A percentile compares a stretch with the other conserved stretches of the same genome.
Conservation (phyloP, 2,888 invertebrate genomes). For the Lysandra coridon region DNA sequence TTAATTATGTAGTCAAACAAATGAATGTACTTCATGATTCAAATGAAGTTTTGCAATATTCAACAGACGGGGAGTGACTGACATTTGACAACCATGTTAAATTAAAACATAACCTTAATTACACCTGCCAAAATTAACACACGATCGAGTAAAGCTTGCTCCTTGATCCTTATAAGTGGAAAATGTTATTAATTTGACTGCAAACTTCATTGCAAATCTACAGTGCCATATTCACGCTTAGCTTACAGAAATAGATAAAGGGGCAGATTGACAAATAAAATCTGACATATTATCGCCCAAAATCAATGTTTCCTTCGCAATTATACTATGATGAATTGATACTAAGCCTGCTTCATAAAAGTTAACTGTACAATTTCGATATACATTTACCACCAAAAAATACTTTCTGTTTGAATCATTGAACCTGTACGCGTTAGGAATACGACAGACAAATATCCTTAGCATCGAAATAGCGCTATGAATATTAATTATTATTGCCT, state of each 20-base stretch:
- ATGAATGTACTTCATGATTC: slow-evolving; percentile 6
- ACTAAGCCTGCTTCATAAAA: no score
- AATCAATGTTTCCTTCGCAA: no score
- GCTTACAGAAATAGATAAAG: background rate
- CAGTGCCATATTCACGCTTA: background rate
- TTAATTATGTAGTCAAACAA: slow-evolving; percentile 21
- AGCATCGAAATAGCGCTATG: slow-evolving; percentile 38
- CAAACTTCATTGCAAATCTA: background rate
- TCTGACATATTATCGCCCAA: no score
- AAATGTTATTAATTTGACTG: background rate
- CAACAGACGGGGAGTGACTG: slow-evolving; percentile 5
- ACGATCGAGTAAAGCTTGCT: background rate
- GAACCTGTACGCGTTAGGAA: slow-evolving; percentile 40
- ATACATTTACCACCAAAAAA: background rate
- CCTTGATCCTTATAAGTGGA: background rate
- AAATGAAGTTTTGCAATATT: slow-evolving; percentile 15
- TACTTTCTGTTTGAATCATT: slow-evolving; percentile 36
- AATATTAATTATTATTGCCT: slow-evolving; percentile 42
- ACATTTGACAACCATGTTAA: background rate
- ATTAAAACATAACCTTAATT: background rate
- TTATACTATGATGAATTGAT: no score
- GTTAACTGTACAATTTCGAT: background rate
- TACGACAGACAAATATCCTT: slow-evolving; percentile 37
- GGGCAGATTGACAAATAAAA: background rate
- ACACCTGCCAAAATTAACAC: background rate